Base-by-base conservation (phyloP, 2,113 vertebrate genomes). In the Cyanoderma ruficeps region DNA sequence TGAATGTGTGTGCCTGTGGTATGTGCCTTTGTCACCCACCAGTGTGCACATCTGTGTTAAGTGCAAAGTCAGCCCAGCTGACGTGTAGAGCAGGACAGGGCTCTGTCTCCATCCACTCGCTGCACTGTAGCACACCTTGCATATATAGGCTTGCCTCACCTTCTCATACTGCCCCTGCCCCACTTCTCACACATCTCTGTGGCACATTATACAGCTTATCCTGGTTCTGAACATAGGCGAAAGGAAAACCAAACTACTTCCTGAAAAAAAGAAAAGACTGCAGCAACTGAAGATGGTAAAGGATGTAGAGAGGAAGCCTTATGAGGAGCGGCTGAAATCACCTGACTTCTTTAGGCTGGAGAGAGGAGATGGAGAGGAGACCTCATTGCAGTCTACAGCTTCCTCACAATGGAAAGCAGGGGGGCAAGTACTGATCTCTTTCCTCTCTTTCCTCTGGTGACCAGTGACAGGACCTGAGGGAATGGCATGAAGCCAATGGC, bases 321-420 rank as follows among this genome's bases (percentile, higher is more conserved):
- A n/a, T 24, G 30, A n/a, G n/a, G 24, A 84, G 41, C 0, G 0
- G n/a, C 28, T 47, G 49, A 47, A 35, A 47, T 12, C 15, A 39
- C n/a, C 46, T 64, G 11, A 12, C 9, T 46, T 64, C 39, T 23
- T 47, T 10, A 74, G 41, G 19, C n/a, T 30, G n/a, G 41, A 65
- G 47, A 64, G 11, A 33, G 13, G 21, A 37, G 11, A 33, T 35
- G 23, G 28, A 39, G 23, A 27, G 8, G 49, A 27, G 39, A 46
- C 41, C 19, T n/a, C 28, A 47, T 15, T 39, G 18, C n/a, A 49
- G 13, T 6, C 28, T 49, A n/a, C 41, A 47, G 5, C 15, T 47
- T 47, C n/a, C 15, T 30, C 35, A n/a, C 15, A 19, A 30, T 17
- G 8, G 8, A n/a, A 84, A 39, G 24, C 20, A 52, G 22, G 55